Base-by-base conservation (phyloP, 2,113 vertebrate genomes). In the Zeus faber region DNA sequence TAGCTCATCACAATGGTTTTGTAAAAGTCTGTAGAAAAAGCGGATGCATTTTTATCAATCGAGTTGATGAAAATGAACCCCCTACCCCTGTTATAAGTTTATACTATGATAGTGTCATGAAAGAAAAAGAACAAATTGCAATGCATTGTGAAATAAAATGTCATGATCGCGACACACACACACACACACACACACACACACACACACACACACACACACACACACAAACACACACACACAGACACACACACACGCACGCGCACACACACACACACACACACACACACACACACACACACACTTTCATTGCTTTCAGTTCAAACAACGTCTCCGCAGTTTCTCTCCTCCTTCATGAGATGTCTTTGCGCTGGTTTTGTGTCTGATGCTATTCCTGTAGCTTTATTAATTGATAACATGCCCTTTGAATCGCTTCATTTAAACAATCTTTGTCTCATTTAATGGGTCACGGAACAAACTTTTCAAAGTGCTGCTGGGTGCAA, bases 381-480 rank as follows among this genome's bases (percentile, higher is more conserved):
- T 58, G 74, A 61, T 79, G 69, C 65, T 78, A 65, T 81, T 82
- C 74, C 82, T 66, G 68, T 83, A 80, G 61, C 78, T 16, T 52
- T 61, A 79, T 83, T 87, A 87, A 89, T 87, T 87, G 83, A 80
- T 52, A 53, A 55, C 67, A 58, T 57, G 16, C 77, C 72, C 68
- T 76, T 72, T 69, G 62, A 84, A 85, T 82, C 74, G 77, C 78
- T 77, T 85, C 74, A 85, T 86, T 87, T 85, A 72, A 80, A 62
- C 77, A 73, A 82, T 79, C 77, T 77, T 79, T 66, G 65, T 69
- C 74, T 85, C 79, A 84, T 87, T 88, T 87, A 87, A 87, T 70
- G 82, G 85, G 80, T 87, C 70, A 57, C 49, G 60, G 78, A 77
- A 49, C 74, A 67, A 85, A 71, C 69, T 81, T 83, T 77, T 76